Evolutionary conservation across 2,888 invertebrate genomes (phyloP), one percentile per base, ranked within the genome.

Genomic region (Actias luna): DNA sequence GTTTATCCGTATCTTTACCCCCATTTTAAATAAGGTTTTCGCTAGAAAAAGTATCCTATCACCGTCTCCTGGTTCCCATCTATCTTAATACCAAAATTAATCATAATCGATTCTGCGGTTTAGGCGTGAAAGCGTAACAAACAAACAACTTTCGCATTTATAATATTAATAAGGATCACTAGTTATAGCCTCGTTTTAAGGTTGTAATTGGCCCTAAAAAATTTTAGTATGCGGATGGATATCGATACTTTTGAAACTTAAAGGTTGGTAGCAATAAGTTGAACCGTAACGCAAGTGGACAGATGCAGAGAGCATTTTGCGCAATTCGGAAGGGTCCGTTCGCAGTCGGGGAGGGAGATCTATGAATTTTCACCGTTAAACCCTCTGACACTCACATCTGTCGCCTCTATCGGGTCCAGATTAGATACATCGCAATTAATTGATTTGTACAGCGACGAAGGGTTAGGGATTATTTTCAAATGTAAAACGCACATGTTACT

Each of bases 371-470:
- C 78, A 78, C 80, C 75, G 79, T 78, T 81, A 78, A 83, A 78
- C 85, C 90, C 89, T 89, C 86, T 84, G 88, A 85, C 85, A 84
- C 75, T 79, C 88, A 84, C 92, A 92, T 92, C 91, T 92, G 91
- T 92, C 89, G 87, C 84, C 76, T 80, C 73, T 74, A 82, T 84
- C 81, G 77, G 75, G 77, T 70, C 70, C 68, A 88, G 86, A 89
- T 92, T 89, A 90, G 87, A 88, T 83, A 84, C 87, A 85, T 82
- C 80, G 83, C 80, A 85, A 89, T 88, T 91, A 89, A 91, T 91
- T 90, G 90, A 90, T 91, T 90, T 82, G 72, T 71, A 67, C 74
- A 69, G 71, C 76, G 74, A 70, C 78, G 81, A 85, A 86, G 87
- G 89, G 87, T 87, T 86, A 79, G 76, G 76, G 82, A 81, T 84